Percentiles rank a stretch among this genome's conserved stretches.
These are phyloP conservation scores for Eurypyga helias DNA, from an alignment of 2,113 vertebrate genomes.

Conservation along the genomic window DNA sequence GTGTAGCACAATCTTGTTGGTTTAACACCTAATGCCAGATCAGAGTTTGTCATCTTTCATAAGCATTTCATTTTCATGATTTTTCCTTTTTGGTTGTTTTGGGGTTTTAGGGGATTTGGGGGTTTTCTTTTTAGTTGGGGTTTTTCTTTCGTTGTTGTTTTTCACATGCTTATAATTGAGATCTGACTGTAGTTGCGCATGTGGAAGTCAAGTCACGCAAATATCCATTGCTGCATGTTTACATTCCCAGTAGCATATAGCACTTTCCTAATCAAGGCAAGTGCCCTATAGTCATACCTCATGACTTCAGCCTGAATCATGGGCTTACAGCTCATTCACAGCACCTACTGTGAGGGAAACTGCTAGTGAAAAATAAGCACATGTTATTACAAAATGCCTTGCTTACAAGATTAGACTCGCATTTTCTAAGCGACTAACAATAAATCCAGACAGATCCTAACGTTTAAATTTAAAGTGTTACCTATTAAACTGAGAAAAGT, in stretches of 20 bases:
- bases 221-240: background rate
- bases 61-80: rapidly evolving
- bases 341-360: background rate
- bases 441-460: background rate
- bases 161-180: rapidly evolving
- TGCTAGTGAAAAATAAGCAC: background rate
- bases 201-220: background rate
- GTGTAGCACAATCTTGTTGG: rapidly evolving
- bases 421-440: background rate
- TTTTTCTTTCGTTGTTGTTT: background rate
- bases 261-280: background rate
- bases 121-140: too few relatives aligned
- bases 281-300: background rate
- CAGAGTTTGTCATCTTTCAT: background rate
- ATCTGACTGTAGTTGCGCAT: background rate
- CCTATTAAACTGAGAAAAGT: background rate
- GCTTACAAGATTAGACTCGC: background rate
- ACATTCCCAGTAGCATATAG: background rate
- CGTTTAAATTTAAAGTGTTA: background rate
- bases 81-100: background rate
- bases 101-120: too few relatives aligned
- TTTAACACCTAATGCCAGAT: background rate
- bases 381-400: background rate
- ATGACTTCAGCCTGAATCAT: background rate
- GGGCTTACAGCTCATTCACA: rapidly evolving